Base-by-base conservation (phyloP, 2,113 vertebrate species). In the Trichomycterus rosablanca region DNA sequence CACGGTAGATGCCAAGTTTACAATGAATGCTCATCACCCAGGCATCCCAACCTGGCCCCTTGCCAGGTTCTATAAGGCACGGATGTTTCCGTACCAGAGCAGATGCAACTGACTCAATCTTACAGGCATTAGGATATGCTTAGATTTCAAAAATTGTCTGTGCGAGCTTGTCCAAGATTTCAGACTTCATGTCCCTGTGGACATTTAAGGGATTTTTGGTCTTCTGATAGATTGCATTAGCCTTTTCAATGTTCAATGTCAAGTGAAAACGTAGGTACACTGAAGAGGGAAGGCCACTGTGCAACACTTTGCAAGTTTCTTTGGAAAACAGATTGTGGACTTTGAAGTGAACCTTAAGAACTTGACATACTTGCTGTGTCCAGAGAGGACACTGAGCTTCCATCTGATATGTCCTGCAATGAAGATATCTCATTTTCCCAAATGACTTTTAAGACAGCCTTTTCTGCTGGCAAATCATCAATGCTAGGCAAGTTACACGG, bases 191-290 rank as follows among this genome's bases (percentile, higher is more conserved):
- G 37, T 40, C 40, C 15, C 40, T 43, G 12, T 6, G 40, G 40
- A 43, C 40, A 43, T 43, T 43, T n/a, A 43, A 16, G 15, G 12
- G 15, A 15, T 15, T 16, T n/a, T 43, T 43, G 6, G 12, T 43
- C 7, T n/a, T n/a, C 14, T 16, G 12, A 16, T 43, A 43, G 14
- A 15, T 15, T 15, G 7, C 40, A 43, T 43, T 43, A 16, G 14
- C 40, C 40, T 43, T 43, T 43, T 43, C 40, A 15, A 43, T 15
- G 40, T 43, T 43, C 40, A n/a, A 43, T n/a, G 15, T 43, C 40
- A 43, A 15, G 15, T n/a, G 40, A 43, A 43, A 43, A 43, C 12
- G 15, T 43, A 43, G 40, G 40, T 6, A 43, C 40, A 16, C 12
- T 2, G 15, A 43, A 43, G 14, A n/a, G 40, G 40, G 40, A 43